Base-by-base conservation (phyloP, 1,140 invertebrate genomes). In the Drosophila grimshawi region DNA sequence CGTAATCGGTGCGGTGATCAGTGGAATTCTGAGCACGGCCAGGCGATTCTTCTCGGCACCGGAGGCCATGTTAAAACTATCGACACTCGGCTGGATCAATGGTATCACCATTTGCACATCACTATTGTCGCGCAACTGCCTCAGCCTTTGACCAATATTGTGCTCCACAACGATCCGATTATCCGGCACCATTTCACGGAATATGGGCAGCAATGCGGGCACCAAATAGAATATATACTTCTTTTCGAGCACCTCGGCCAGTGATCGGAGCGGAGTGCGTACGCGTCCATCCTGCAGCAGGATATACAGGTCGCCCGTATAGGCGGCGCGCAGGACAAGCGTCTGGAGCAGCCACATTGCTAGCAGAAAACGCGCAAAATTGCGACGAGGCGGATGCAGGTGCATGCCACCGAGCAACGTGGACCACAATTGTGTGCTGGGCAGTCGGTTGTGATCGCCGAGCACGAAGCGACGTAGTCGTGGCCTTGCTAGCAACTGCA, bases 301-400 rank as follows among this genome's bases (percentile, higher is more conserved):
- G 0, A 80, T 59, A n/a, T 75, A 92, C 4, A 92, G 45, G 48
- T 89, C 85, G 5, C 91, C 91, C 0, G 78, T 80, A 53, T 92
- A 92, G n/a, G 85, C 91, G 37, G 79, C 78, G 2, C 91, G 74
- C 11, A 92, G 11, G 0, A 92, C 61, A n/a, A 92, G 46, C 2
- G 81, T 83, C 32, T 81, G 66, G 0, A 92, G 32, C 4, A 92
- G 51, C 91, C 91, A 92, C 10, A 88, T 0, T 0, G 62, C 29
- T 6, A 92, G 62, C 4, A 92, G 10, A 4, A 67, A 92, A 0
- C 91, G 78, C 0, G 91, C 80, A 29, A 92, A 91, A 33, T 76
- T 92, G 4, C 81, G 67, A 10, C 70, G 68, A 3, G 90, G 90
- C 41, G 62, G 57, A 11, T 69, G 37, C 29, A 61, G 19, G 1